Evolutionary conservation across 1,140 invertebrate species (phyloP), one percentile per base, ranked within the genome.

Genomic region (Micrasema minimum): DNA sequence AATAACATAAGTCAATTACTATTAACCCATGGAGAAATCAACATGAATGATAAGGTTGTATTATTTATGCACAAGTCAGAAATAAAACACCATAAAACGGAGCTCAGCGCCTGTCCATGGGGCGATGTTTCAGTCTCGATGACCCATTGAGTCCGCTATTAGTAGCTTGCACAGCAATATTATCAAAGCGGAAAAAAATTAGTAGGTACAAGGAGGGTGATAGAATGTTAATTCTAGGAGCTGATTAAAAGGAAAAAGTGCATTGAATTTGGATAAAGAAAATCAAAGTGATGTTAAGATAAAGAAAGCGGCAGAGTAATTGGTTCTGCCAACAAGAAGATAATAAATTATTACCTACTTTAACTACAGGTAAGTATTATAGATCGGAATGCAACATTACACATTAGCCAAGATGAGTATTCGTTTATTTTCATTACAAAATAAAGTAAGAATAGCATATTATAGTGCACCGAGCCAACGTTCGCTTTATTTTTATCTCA

Each of bases 81-180:
- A 31, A 69, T 62, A 50, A 69, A 69, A 69, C 67, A 62, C 55
- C 57, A 62, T 62, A 5, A 69, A 69, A 69, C 67, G 48, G 46
- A 68, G 41, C 48, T 59, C 66, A 62, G 69, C 73, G 73, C 73
- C 73, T 69, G 73, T 75, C 73, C 31, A 66, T 55, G 45, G 59
- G 73, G 73, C 73, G 73, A 65, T 66, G 69, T 72, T 53, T 14
- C 11, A 23, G 57, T 71, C 65, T 65, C 69, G 61, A 37, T 66
- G 69, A 75, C 73, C 73, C 18, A 46, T n/a, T 14, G 31, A 18
- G 59, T 66, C 73, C 73, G 73, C 73, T 41, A 51, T 75, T 75
- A 75, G 66, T 75, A 37, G 73, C 73, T 51, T 31, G 16, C 41
- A 22, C 16, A 31, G 26, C 26, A 31, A 31, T 31, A 31, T 31